Evolutionary conservation across 2,797 vertebrate species (phyloP), one percentile per base, ranked within the genome.

Genomic region (Sebastes melanostomus): DNA sequence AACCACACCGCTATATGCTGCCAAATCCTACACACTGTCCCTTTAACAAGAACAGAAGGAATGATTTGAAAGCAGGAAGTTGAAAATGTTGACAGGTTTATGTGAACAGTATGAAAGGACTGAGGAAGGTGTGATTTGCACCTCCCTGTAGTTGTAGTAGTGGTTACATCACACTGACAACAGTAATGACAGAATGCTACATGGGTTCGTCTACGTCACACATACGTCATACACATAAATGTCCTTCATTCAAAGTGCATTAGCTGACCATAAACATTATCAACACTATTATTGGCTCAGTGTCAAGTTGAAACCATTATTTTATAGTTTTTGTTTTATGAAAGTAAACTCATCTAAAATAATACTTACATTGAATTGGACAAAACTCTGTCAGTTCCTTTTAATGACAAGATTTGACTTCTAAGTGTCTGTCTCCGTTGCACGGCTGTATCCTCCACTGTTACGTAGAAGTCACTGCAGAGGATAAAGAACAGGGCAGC

Each of bases 401-500:
- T 62, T 32, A 30, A 59, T 32, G n/a, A 9, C 18, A 30, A 16
- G 8, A n/a, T 29, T 54, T 25, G 1, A 27, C 10, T 22, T 56
- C 2, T 42, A 0, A 1, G 42, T 12, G 20, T 66, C 29, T 66
- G 38, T 80, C 38, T 71, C 13, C 65, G 4, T 18, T 60, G 22
- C 3, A 22, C 14, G 11, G 4, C 58, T 68, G 11, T 59, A 18
- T 46, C 32, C 25, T 27, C 58, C 6, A 18, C 36, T 46, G 54
- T 56, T 61, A 50, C 46, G 42, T 50, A 77, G 54, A 50, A 66
- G 38, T 50, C n/a, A 29, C 34, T 77, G 60, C 66, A 66, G 70
- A 81, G 55, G 36, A 76, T 70, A 72, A 69, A 87, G 70, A 77
- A 27, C 8, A 9, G 12, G 3, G 60, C 11, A 38, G 13, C n/a